Conservation (phyloP, 2,113 vertebrate genomes). For the Grantiella picta region DNA sequence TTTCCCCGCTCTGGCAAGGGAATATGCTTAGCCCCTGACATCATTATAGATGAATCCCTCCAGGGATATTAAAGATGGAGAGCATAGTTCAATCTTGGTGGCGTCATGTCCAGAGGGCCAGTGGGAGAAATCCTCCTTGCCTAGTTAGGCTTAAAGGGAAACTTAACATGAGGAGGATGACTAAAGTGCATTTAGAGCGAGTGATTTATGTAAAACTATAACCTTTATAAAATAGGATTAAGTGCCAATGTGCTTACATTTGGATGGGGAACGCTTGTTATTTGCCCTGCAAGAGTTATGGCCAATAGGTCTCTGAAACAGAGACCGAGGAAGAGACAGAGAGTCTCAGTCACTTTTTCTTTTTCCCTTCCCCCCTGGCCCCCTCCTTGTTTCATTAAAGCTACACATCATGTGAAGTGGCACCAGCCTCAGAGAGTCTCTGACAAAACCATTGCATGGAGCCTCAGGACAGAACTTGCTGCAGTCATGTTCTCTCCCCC, state of each 20-base stretch:
- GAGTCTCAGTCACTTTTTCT: conserved; percentile 40
- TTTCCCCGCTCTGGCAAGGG: background rate
- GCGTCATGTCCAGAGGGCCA: conserved; percentile 62
- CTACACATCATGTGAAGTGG: conserved; percentile 54
- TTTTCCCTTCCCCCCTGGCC: background rate
- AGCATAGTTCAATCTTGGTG: conserved; percentile 54
- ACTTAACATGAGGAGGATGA: conserved; percentile 56
- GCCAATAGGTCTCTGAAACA: conserved; percentile 42
- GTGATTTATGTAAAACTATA: conserved; percentile 67
- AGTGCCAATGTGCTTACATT: conserved; percentile 66
- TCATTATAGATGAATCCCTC: conserved; percentile 44
- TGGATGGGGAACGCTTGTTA: conserved; percentile 55
- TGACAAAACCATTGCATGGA: conserved; percentile 32
- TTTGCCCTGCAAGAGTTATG: conserved; percentile 66
- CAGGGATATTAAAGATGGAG: conserved; percentile 47
- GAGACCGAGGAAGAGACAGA: conserved; percentile 41
- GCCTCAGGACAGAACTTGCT: conserved; percentile 51
- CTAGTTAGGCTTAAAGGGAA: conserved; percentile 60
- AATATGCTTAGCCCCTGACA: conserved; percentile 56
- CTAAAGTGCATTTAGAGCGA: conserved; percentile 58
- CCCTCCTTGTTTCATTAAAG: conserved; percentile 65
- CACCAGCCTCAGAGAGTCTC: conserved; percentile 18
- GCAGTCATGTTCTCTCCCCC: conserved; percentile 13
- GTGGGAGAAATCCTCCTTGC: conserved; percentile 58
- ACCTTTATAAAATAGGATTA: conserved; percentile 68